Conservation (phyloP, 92 coral and sea anemone species). For the Palythoa grandis region DNA sequence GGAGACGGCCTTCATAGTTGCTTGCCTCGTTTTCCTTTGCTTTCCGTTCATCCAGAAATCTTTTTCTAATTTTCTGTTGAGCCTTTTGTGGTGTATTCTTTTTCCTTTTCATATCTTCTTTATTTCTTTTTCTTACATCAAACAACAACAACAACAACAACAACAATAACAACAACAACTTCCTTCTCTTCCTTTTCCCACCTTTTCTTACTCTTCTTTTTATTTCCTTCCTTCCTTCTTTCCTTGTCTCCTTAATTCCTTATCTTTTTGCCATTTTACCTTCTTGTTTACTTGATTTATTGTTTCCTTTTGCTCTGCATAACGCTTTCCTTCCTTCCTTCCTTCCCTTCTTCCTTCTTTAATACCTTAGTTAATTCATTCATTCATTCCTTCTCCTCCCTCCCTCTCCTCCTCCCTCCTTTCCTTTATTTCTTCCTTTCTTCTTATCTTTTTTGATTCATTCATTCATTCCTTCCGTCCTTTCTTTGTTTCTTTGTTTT, state of each 20-base stretch:
- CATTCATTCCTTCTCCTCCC: neutral
- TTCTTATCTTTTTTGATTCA: neutral
- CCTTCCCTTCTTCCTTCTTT: neutral
- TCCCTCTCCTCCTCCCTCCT: neutral
- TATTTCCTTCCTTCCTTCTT: too few species aligned
- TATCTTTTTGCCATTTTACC: too few species aligned
- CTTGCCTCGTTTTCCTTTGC: neutral
- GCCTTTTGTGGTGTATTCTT: neutral
- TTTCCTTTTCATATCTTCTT: neutral
- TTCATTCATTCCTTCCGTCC: neutral
- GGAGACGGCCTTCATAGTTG: too few species aligned
- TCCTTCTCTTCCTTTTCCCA: too few species aligned
- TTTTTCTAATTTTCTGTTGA: neutral
- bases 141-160: too few species aligned
- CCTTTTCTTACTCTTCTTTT: too few species aligned
- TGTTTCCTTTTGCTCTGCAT: too few species aligned
- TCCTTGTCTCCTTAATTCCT: too few species aligned
- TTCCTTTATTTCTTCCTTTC: constrained; percentile 1
- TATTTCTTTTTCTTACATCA: too few species aligned
- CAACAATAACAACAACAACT: too few species aligned
- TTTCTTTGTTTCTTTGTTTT: neutral
- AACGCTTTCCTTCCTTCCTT: neutral
- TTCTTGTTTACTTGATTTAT: too few species aligned
- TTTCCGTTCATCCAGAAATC: neutral
- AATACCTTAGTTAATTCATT: neutral